phyloP scores from a whole-genome alignment of 2,113 vertebrate species.

The Suricata suricatta region DNA sequence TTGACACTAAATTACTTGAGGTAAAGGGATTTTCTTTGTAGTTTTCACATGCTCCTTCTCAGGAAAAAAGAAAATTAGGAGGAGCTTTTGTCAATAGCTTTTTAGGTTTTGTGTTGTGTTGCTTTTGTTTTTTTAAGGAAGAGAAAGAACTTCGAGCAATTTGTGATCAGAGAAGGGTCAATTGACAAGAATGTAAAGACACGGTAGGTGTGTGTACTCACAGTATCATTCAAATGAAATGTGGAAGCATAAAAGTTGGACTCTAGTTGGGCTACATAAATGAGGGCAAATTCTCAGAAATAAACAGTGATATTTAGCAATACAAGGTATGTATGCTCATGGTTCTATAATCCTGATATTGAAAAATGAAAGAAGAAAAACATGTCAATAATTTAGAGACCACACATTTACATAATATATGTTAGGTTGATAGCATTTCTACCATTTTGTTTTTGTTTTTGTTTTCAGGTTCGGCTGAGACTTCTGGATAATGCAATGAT shows the following conservation, averaged over 20 bases:
- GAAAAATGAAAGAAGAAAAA: conserved; percentile 17
- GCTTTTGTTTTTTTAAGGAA: conserved; percentile 23
- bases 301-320: neutral
- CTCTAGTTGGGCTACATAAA: neutral
- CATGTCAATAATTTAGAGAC: neutral
- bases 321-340: neutral
- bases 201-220: neutral
- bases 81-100: neutral
- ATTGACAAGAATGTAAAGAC: conserved; percentile 14
- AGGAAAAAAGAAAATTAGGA: conserved; percentile 22
- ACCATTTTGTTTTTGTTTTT: neutral
- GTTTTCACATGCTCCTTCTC: conserved; percentile 1
- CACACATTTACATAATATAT: neutral
- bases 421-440: neutral
- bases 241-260: neutral
- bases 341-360: neutral
- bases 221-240: neutral
- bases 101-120: neutral
- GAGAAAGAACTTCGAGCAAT: neutral
- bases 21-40: conserved; percentile 16
- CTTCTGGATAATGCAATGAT: neutral
- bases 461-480: neutral
- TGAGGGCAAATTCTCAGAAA: neutral
- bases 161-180: neutral
- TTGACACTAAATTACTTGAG: neutral